Percentiles rank a stretch among this genome's conserved stretches.
Conservation (phyloP, 2,797 vertebrate species). For the Tympanoctomys barrerae region DNA sequence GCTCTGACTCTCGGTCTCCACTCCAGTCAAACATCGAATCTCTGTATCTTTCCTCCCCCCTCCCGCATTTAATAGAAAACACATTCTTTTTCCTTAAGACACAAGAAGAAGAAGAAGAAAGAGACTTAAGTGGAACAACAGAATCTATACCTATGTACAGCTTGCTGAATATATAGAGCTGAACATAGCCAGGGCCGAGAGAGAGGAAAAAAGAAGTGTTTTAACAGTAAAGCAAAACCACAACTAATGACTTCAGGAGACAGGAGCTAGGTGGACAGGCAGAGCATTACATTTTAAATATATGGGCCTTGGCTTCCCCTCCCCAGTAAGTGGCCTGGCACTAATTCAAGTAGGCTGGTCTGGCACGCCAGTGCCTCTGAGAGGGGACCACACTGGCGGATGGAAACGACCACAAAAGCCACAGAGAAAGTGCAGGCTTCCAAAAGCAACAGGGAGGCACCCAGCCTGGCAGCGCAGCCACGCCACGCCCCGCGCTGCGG, state of each 20-base stretch:
- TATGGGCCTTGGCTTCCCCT: conserved; percentile 90
- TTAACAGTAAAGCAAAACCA: conserved; percentile 91
- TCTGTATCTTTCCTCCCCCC: conserved; percentile 42
- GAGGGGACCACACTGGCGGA: conserved; percentile 92
- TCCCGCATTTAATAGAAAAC: conserved; percentile 85
- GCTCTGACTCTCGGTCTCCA: conserved; percentile 71
- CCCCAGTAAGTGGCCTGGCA: conserved; percentile 90
- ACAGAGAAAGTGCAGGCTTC: conserved; percentile 87
- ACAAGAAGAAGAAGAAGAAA: conserved; percentile 67
- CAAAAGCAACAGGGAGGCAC: conserved; percentile 90
- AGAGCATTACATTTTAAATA: conserved; percentile 89
- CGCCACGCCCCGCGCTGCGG: conserved; percentile 81
- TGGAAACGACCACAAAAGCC: conserved; percentile 91
- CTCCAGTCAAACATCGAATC: conserved; percentile 76
- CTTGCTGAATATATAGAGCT: conserved; percentile 84
- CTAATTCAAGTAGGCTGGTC: conserved; percentile 89
- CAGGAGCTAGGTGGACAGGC: conserved; percentile 90
- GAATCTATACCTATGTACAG: conserved; percentile 81
- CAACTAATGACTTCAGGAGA: conserved; percentile 91
- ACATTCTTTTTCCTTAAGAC: conserved; percentile 80
- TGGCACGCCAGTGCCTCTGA: conserved; percentile 88
- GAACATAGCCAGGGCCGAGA: conserved; percentile 85
- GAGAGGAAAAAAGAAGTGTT: conserved; percentile 84
- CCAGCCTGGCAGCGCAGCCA: conserved; percentile 84
- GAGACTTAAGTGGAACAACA: conserved; percentile 83